Evolutionary conservation across 2,888 invertebrate genomes (phyloP), one percentile per base, ranked within the genome.

Genomic region (Pachymerium ferrugineum): DNA sequence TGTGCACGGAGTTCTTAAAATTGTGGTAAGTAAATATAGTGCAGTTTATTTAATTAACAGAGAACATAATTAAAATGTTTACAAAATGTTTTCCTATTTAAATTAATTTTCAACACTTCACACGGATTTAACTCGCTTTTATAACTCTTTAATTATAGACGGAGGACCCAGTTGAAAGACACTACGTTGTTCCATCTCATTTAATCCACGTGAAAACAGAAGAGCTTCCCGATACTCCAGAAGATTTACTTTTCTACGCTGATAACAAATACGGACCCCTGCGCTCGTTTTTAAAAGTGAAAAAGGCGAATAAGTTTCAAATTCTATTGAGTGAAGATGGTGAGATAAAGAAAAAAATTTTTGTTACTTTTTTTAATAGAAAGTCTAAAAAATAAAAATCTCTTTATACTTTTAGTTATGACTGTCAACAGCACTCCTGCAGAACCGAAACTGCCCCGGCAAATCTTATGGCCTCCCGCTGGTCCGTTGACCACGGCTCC

Each of bases 1-100:
- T 54, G 77, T 82, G 22, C 77, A 80, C 30, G 82, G 82, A 33
- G 78, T 77, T 73, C 79, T 82, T 33, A 79, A 80, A 70, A 79
- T 83, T 74, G 80, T 82, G 78, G 83, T 83, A 78, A 78, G 81
- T 80, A 67, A 3, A 3, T 4, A 4, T n/a, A 38, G 33, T 8
- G 12, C 6, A 29, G 14, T 28, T 22, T 12, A 33, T 33, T 8
- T 8, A 33, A 33, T 38, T 16, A 38, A 38, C 4, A 38, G 38
- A 38, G 38, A 38, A 10, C 14, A 38, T 12, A 10, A 38, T 16
- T 12, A 4, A 12, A 38, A 8, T 8, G 3, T 38, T 14, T 10
- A 16, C 38, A 0, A n/a, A n/a, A n/a, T 38, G 38, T n/a, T 38
- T 38, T 38, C 38, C 3, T n/a, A 38, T 38, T 38, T n/a, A 38